A percentile compares a stretch with the other conserved stretches of the same genome.
phyloP scores from a whole-genome alignment of 2,888 invertebrate genomes.

The Anthophora plumipes region DNA sequence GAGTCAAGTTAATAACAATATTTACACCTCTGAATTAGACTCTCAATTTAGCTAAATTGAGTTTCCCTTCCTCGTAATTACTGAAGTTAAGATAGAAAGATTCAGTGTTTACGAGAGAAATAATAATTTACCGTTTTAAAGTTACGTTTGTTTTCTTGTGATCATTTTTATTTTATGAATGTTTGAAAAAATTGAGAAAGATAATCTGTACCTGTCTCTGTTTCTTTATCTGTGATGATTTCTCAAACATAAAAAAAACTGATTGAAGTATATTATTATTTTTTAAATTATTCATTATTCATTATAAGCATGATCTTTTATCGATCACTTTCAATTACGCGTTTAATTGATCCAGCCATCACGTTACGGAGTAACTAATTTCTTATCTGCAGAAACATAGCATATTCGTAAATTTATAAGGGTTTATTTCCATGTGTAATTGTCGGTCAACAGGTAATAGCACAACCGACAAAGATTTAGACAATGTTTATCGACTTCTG shows the following conservation, averaged over 20 bases:
- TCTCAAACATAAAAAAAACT: neutral
- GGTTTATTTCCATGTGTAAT: slow-evolving; percentile 13
- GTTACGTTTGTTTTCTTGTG: neutral
- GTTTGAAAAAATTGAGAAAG: neutral
- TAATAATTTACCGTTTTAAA: neutral
- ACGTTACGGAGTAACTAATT: neutral
- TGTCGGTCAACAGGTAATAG: slow-evolving; percentile 73
- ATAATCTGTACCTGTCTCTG: neutral
- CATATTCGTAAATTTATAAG: neutral
- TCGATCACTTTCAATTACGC: neutral
- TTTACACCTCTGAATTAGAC: neutral
- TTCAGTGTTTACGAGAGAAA: too few species aligned
- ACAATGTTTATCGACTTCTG: slow-evolving; percentile 91
- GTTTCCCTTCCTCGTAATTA: too few species aligned
- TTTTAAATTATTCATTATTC: neutral
- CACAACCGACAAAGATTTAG: slow-evolving; percentile 84
- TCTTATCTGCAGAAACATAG: neutral
- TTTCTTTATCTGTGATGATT: neutral
- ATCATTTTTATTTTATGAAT: neutral
- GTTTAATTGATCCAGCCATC: neutral
- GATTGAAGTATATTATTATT: neutral
- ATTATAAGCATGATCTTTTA: neutral
- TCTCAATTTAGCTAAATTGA: neutral
- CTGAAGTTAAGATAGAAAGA: too few species aligned
- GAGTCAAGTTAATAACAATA: neutral